These are phyloP conservation scores for Rhipidura dahli DNA, from an alignment of 2,113 vertebrate genomes.

Conservation along the genomic window DNA sequence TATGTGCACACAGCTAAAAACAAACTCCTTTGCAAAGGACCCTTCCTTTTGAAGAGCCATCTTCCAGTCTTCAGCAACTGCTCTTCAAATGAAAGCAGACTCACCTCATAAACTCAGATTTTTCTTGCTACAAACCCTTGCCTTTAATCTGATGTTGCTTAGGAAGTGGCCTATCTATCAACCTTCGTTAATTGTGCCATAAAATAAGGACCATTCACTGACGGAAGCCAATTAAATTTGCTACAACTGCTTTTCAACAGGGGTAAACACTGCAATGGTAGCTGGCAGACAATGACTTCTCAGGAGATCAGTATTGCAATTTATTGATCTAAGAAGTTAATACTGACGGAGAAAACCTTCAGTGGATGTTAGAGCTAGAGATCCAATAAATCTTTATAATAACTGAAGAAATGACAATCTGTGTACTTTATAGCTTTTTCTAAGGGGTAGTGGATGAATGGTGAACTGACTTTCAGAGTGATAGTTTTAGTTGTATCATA, in stretches of 20 bases:
- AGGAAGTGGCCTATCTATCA: neutral
- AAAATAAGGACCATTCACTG: neutral
- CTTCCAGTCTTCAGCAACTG: neutral
- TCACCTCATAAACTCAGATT: neutral
- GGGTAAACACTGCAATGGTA: neutral
- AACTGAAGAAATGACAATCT: conserved; percentile 39
- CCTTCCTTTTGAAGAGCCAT: neutral
- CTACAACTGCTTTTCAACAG: neutral
- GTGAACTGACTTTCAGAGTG: neutral
- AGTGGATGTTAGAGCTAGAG: conserved; percentile 17
- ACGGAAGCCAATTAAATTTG: conserved; percentile 32
- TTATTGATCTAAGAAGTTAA: conserved; percentile 58
- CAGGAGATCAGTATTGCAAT: conserved; percentile 15
- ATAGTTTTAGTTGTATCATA: neutral
- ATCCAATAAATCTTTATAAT: conserved; percentile 59
- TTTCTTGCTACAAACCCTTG: neutral
- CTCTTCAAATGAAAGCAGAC: neutral
- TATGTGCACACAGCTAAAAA: neutral
- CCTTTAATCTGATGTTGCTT: neutral
- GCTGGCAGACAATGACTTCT: conserved; percentile 6
- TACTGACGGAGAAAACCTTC: conserved; percentile 36
- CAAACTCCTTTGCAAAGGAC: neutral
- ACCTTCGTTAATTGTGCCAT: neutral
- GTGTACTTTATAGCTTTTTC: conserved; percentile 23
- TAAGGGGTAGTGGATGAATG: neutral